phyloP scores from a whole-genome alignment of 2,113 vertebrate genomes.

The Delphinapterus leucas region DNA sequence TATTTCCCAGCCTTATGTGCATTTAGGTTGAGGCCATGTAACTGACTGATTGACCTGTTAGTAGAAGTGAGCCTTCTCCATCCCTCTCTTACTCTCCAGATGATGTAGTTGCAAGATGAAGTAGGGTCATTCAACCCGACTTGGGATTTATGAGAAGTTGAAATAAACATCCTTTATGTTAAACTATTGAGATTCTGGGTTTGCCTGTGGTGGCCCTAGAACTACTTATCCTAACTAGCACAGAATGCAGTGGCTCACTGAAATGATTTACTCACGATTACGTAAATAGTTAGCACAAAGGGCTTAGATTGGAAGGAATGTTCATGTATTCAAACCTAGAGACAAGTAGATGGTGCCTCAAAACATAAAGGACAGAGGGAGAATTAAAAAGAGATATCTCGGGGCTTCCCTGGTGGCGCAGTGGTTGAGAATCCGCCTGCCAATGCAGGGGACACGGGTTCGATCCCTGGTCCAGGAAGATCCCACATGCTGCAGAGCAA shows the following conservation, averaged over 20 bases:
- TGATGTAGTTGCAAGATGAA: not conserved
- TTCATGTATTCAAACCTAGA: not conserved
- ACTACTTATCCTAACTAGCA: not conserved
- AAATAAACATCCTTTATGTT: not conserved
- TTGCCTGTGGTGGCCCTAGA: not conserved
- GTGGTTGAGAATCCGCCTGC: no score
- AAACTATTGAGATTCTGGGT: not conserved
- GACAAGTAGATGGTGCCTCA: not conserved
- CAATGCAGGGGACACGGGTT: no score
- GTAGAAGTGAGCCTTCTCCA: not conserved
- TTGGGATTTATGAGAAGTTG: not conserved
- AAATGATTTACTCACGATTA: not conserved
- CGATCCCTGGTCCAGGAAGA: no score
- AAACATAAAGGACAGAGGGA: not conserved
- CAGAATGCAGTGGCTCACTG: not conserved
- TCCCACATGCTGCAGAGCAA: no score
- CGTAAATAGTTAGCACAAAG: not conserved
- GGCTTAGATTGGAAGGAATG: not conserved
- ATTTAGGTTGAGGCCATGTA: not conserved
- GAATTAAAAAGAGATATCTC: not conserved
- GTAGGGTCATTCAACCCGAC: not conserved
- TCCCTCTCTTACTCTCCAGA: not conserved
- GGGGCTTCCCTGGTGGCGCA: no score
- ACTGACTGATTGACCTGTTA: not conserved
- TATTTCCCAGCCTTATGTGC: not conserved